Base-by-base conservation (phyloP, 2,797 vertebrate species). In the Podarcis siculus region DNA sequence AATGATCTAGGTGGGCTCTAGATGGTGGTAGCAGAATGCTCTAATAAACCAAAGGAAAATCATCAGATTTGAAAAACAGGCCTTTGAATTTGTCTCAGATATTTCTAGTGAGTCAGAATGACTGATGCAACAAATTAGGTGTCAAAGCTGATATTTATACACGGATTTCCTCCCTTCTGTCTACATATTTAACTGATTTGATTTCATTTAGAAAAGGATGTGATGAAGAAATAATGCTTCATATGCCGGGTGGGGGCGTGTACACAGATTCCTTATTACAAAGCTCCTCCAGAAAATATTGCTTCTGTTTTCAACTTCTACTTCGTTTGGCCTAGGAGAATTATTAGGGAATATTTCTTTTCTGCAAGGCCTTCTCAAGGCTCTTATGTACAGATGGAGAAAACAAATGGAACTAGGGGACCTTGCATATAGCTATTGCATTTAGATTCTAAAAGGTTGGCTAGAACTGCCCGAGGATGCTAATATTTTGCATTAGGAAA, bases 51-150 rank as follows among this genome's bases (percentile, higher is more conserved):
- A 75, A 39, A 75, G 3, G 67, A 30, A 32, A 32, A 17, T 13
- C 71, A 72, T 17, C 17, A 6, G 71, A 72, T 32, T 32, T n/a
- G 67, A 15, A 73, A 39, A 75, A 35, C 8, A 23, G 72, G 72
- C 19, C 73, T 76, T 21, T 3, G 25, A 76, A 76, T 39, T 39
- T 25, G 39, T 13, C 35, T 39, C 21, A 15, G 37, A 12, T 2
- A 39, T 39, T 76, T 76, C 21, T 76, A 23, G 73, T 87, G 39
- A 58, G 49, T 90, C 90, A 90, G 73, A 37, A 83, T 39, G 87
- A 42, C 37, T 91, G 35, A 69, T 79, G 45, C 0, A 0, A 0
- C 3, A 3, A 37, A 77, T 80, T 67, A 32, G 21, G 9, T 9
- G 15, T 67, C 66, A 30, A 5, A n/a, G 67, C 32, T 21, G 0